phyloP scores from a whole-genome alignment of 2,888 invertebrate genomes.

The Cecidostiba fungosa region DNA sequence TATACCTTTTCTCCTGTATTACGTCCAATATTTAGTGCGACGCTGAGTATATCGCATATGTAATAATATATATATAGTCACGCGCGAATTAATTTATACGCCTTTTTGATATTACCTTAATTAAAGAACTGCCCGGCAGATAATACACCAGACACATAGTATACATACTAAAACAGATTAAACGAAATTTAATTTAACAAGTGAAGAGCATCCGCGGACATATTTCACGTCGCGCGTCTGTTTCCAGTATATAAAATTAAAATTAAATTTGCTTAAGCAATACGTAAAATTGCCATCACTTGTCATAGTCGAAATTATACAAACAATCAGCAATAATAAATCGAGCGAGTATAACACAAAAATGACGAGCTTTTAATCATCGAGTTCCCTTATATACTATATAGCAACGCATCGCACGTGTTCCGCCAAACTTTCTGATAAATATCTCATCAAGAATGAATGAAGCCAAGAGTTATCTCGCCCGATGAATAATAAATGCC shows the following conservation, averaged over 20 bases:
- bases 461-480: slow-evolving; percentile 29
- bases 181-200: slow-evolving; percentile 26
- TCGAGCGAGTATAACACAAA: slow-evolving; percentile 6
- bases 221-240: neutral
- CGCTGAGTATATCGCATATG: neutral
- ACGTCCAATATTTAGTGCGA: neutral
- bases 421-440: slow-evolving; percentile 29
- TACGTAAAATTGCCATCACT: neutral
- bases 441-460: slow-evolving; percentile 46
- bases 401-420: neutral
- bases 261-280: too few species aligned
- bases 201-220: neutral
- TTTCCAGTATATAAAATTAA: too few species aligned
- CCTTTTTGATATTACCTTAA: slow-evolving; percentile 11
- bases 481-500: slow-evolving; percentile 55
- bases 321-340: neutral
- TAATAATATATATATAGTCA: neutral
- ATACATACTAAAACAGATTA: slow-evolving; percentile 9
- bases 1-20: neutral
- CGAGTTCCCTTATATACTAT: neutral
- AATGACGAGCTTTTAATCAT: slow-evolving; percentile 17
- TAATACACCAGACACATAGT: neutral
- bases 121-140: slow-evolving; percentile 3
- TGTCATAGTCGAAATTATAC: neutral
- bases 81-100: neutral